A percentile compares a stretch with the other conserved stretches of the same genome.
Evolutionary conservation across 1,140 invertebrate species (phyloP).

Genomic region (Temnothorax longispinosus): DNA sequence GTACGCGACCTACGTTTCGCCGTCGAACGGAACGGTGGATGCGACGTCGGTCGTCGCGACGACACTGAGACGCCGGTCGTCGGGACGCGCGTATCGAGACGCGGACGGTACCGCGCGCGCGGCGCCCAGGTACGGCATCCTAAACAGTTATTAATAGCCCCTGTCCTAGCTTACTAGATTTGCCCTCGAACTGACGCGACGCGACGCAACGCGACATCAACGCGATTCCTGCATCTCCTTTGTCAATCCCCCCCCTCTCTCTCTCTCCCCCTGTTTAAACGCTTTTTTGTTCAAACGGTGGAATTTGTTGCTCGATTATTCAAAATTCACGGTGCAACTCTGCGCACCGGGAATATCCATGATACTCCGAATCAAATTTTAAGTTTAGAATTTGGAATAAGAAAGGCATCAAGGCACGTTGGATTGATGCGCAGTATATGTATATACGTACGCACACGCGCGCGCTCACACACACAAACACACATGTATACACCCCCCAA

Average conservation of each 20-base stretch:
- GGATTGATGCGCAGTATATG: background rate
- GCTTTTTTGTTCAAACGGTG: background rate
- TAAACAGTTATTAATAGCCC: constrained; percentile 85
- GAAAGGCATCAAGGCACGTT: background rate
- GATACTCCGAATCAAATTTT: background rate
- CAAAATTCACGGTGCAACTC: background rate
- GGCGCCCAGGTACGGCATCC: constrained; percentile 85
- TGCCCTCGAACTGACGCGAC: constrained; percentile 82
- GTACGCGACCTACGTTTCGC: background rate
- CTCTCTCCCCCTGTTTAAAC: background rate
- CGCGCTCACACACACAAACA: background rate
- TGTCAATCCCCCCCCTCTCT: background rate
- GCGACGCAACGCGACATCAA: constrained; percentile 45
- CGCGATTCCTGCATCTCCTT: constrained; percentile 6
- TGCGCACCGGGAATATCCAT: background rate
- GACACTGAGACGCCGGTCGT: constrained; percentile 84
- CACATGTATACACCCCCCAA: no score
- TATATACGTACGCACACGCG: background rate
- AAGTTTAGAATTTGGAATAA: background rate
- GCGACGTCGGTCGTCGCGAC: constrained; percentile 84
- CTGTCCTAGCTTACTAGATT: constrained; percentile 85
- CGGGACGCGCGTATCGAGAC: constrained; percentile 81
- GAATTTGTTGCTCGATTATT: background rate
- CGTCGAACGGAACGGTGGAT: constrained; percentile 64
- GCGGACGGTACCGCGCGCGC: constrained; percentile 77